These are phyloP conservation scores for Alligator mississippiensis DNA, from an alignment of 2,113 vertebrate species.

Conservation along the genomic window DNA sequence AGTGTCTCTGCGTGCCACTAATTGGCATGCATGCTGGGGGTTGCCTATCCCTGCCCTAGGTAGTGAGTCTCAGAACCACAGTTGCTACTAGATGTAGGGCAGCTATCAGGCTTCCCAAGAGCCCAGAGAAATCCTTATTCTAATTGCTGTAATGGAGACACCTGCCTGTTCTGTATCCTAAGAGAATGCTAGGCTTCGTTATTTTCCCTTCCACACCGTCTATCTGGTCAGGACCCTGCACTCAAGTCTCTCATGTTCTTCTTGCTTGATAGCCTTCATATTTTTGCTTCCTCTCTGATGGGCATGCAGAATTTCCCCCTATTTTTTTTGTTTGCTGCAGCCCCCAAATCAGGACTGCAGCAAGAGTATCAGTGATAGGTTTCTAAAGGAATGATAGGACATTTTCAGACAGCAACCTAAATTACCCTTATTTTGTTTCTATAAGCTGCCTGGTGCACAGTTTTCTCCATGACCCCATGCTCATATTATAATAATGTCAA, in stretches of 20 bases:
- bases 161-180: neutral
- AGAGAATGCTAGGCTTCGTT: neutral
- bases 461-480: neutral
- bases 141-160: neutral
- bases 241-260: neutral
- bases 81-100: neutral
- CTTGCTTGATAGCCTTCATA: neutral
- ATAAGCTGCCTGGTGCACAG: fast-evolving
- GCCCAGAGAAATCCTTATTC: neutral
- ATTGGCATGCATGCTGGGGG: too few relatives aligned
- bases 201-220: neutral
- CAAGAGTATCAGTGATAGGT: neutral
- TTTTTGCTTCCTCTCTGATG: neutral
- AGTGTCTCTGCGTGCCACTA: too few relatives aligned
- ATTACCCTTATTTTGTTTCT: neutral
- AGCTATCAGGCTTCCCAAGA: neutral
- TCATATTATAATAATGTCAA: neutral
- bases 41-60: neutral
- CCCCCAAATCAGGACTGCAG: neutral
- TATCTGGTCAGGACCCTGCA: neutral
- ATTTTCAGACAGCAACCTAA: neutral
- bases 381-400: neutral
- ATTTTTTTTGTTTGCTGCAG: neutral
- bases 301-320: fast-evolving
- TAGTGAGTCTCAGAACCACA: neutral